These are phyloP conservation scores for Drosophila pseudotalamancana DNA, from an alignment of 2,888 invertebrate genomes.

Conservation along the genomic window DNA sequence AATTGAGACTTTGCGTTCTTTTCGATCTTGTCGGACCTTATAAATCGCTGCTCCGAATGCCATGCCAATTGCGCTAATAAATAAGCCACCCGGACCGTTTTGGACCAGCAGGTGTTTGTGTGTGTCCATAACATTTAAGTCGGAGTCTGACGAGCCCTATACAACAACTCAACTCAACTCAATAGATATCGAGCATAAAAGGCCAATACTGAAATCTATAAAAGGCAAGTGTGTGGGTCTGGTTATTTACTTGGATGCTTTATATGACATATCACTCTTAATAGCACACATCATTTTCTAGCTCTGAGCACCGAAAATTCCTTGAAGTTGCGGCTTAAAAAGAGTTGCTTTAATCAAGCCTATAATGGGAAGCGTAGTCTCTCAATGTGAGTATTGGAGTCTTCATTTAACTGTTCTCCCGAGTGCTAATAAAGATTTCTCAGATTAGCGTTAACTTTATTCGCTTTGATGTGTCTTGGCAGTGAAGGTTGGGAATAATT, in stretches of 20 bases:
- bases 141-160: conserved; percentile 10
- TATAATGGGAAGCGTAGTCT: conserved; percentile 30
- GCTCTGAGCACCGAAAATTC: conserved; percentile 14
- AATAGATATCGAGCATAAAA: conserved; percentile 28
- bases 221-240: conserved; percentile 53
- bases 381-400: conserved; percentile 2
- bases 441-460: background rate
- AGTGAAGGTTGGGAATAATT: too few relatives aligned
- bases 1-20: conserved; percentile 10
- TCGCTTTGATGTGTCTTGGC: background rate
- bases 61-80: conserved; percentile 70
- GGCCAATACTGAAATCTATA: conserved; percentile 42
- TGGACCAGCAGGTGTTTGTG: conserved; percentile 55
- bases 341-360: conserved; percentile 12
- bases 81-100: conserved; percentile 64
- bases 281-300: conserved; percentile 5
- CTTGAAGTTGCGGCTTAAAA: background rate
- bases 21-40: conserved; percentile 26
- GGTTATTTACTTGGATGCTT: conserved; percentile 30
- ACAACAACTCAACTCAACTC: conserved; percentile 6
- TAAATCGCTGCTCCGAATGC: conserved; percentile 37
- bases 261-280: conserved; percentile 31
- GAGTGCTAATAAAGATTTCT: background rate
- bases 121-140: conserved; percentile 11
- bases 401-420: background rate